These are phyloP conservation scores for Leptoclinus maculatus DNA, from an alignment of 2,797 vertebrate genomes.

Conservation along the genomic window DNA sequence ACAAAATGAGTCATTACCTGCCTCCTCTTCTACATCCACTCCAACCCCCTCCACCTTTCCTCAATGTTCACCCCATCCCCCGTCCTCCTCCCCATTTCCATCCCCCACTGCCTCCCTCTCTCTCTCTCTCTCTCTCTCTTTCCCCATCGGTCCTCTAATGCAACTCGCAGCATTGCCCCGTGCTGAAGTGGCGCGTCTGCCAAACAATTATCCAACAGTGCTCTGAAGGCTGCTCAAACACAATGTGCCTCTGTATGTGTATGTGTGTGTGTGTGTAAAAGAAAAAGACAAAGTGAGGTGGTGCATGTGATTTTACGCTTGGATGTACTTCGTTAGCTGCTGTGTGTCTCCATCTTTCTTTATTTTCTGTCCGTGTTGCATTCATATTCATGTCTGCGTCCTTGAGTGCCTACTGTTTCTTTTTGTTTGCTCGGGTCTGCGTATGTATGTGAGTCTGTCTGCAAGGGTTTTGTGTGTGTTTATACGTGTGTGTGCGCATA, in stretches of 20 bases:
- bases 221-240: conserved; percentile 67
- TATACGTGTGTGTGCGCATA: conserved; percentile 41
- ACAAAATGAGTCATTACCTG: conserved; percentile 50
- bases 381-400: conserved; percentile 49
- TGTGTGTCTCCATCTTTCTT: conserved; percentile 40
- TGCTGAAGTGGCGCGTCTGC: conserved; percentile 77
- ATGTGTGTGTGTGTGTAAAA: conserved; percentile 45
- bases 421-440: conserved; percentile 47
- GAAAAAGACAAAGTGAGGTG: conserved; percentile 27
- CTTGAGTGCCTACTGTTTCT: conserved; percentile 17
- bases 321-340: conserved; percentile 36
- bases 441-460: conserved; percentile 39
- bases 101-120: conserved; percentile 45
- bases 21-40: conserved; percentile 39
- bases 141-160: conserved; percentile 55
- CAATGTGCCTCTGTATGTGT: conserved; percentile 55
- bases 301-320: conserved; percentile 49
- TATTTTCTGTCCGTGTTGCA: conserved; percentile 34
- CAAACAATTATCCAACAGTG: conserved; percentile 79
- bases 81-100: conserved; percentile 51
- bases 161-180: conserved; percentile 68
- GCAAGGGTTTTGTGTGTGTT: conserved; percentile 38
- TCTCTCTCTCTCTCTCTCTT: conserved; percentile 8
- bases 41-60: conserved; percentile 50
- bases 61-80: conserved; percentile 60